Percentiles rank a stretch among this genome's conserved stretches.
Evolutionary conservation across 2,888 invertebrate genomes (phyloP).

Genomic region (Steinernema carpocapsae): DNA sequence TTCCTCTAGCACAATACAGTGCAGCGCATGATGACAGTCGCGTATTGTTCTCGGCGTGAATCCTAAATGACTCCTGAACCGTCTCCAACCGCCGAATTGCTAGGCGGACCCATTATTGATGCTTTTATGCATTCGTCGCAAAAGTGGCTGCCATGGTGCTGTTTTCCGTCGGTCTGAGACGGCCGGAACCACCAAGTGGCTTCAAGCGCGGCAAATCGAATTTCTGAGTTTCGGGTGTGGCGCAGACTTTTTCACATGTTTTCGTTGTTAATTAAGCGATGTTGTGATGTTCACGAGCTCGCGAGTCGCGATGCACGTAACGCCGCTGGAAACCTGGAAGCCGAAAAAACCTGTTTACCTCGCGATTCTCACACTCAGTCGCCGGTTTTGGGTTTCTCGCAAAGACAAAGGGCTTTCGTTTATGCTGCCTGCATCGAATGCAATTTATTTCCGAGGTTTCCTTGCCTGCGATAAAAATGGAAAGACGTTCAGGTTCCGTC

Average conservation of each 20-base stretch:
- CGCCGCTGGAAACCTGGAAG: neutral
- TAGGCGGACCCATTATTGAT: neutral
- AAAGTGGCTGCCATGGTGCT: neutral
- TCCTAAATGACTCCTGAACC: neutral
- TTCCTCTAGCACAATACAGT: neutral
- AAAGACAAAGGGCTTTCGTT: too few relatives aligned
- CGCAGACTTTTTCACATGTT: neutral
- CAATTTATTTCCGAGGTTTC: too few relatives aligned
- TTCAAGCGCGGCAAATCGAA: neutral
- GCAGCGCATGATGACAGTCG: neutral
- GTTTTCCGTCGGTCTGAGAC: neutral
- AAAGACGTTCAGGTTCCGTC: too few relatives aligned
- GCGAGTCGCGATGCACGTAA: neutral
- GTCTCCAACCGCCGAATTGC: neutral
- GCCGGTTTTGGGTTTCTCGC: too few relatives aligned
- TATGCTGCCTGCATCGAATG: too few relatives aligned
- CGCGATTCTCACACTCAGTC: too few relatives aligned
- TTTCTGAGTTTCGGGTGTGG: neutral
- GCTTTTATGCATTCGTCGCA: neutral
- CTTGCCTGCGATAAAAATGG: too few relatives aligned
- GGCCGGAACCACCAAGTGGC: neutral
- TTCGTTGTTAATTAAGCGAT: neutral
- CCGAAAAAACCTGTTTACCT: too few relatives aligned
- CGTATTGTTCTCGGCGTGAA: conserved; percentile 26
- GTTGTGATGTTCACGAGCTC: neutral